These are phyloP conservation scores for Heterochromis multidens DNA, from an alignment of 2,113 vertebrate genomes.

Conservation along the genomic window DNA sequence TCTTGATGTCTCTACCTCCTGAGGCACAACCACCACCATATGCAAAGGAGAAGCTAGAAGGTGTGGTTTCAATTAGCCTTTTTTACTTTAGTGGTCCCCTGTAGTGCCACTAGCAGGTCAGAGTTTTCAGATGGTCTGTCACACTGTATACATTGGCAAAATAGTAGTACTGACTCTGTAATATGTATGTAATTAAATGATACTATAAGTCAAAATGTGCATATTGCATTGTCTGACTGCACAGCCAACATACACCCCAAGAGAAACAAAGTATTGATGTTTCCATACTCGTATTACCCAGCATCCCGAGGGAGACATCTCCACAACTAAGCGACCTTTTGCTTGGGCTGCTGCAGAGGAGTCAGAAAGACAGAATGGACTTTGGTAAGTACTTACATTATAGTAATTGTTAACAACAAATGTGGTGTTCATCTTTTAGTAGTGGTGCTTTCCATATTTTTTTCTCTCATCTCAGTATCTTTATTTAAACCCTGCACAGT, in stretches of 20 bases:
- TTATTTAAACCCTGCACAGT: not conserved
- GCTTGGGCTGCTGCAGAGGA: constrained; percentile 92
- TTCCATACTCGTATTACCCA: constrained; percentile 40
- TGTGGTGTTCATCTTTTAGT: not conserved
- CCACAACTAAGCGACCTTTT: constrained; percentile 84
- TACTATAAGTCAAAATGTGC: rapidly evolving
- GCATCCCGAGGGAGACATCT: constrained; percentile 94
- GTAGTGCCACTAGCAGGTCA: not conserved
- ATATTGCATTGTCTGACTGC: not conserved
- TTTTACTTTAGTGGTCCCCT: too few relatives aligned
- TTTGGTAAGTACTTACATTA: constrained; percentile 80
- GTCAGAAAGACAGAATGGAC: constrained; percentile 95
- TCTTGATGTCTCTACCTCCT: too few relatives aligned
- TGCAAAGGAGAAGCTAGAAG: not conserved
- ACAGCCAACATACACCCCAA: not conserved
- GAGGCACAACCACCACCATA: too few relatives aligned
- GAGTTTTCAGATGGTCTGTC: not conserved
- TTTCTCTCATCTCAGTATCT: not conserved
- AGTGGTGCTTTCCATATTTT: not conserved
- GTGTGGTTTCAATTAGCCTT: not conserved
- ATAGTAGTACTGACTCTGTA: not conserved
- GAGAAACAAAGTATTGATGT: not conserved
- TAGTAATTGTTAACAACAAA: not conserved
- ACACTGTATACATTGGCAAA: not conserved
- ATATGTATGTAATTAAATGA: not conserved